These are phyloP conservation scores for Bothrops jararaca DNA, from an alignment of 2,113 vertebrate species.

Conservation along the genomic window DNA sequence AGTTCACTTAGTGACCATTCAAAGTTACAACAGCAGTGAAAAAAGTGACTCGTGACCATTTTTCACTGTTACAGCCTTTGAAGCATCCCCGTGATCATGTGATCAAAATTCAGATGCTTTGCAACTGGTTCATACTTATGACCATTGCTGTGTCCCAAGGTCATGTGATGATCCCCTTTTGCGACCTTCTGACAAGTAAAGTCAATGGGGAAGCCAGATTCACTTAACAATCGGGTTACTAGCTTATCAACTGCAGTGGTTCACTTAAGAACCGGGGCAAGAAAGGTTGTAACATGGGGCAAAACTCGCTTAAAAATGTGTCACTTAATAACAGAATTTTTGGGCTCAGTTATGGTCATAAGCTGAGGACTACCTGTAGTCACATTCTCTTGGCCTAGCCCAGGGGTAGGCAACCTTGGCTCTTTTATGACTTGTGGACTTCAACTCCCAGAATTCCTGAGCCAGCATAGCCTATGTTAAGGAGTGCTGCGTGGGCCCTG, in stretches of 20 bases:
- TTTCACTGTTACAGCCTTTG: not conserved
- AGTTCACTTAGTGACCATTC: not conserved
- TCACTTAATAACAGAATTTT: not conserved
- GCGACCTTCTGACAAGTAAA: not conserved
- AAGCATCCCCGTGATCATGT: not conserved
- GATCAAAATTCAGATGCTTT: not conserved
- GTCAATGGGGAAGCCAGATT: not conserved
- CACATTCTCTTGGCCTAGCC: not conserved
- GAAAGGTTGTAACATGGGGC: too few relatives aligned
- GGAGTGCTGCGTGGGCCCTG: not conserved
- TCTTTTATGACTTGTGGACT: too few relatives aligned
- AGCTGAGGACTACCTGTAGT: not conserved
- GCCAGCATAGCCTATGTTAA: not conserved
- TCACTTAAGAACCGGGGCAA: too few relatives aligned
- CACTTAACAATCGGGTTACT: not conserved
- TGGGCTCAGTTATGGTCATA: not conserved
- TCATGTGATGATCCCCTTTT: not conserved
- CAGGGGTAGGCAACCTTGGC: too few relatives aligned
- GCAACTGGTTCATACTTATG: not conserved
- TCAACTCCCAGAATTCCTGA: too few relatives aligned
- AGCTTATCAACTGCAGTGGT: too few relatives aligned
- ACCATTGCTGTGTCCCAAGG: not conserved
- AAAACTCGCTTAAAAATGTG: too few relatives aligned
- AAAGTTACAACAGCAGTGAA: not conserved
- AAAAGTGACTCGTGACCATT: not conserved